phyloP scores from a whole-genome alignment of 1,140 invertebrate species.

The Pseudomyrmex concolor region DNA sequence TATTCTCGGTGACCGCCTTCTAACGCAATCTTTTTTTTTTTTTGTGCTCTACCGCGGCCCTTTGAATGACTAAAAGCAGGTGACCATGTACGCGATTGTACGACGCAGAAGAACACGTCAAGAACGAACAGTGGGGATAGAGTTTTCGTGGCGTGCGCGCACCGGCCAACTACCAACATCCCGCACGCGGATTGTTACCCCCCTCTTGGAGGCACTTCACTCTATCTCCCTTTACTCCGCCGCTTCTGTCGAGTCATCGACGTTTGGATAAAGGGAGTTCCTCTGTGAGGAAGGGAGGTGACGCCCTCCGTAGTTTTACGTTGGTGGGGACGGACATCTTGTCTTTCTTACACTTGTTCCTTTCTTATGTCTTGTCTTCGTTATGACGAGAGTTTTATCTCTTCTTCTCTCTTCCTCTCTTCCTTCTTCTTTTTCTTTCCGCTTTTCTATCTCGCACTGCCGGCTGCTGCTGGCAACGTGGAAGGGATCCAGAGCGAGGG shows the following conservation, averaged over 20 bases:
- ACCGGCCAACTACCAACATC: constrained; percentile 30
- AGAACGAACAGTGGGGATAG: constrained; percentile 22
- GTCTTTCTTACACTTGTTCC: constrained; percentile 24
- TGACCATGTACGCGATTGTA: constrained; percentile 1
- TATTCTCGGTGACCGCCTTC: background rate
- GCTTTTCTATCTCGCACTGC: constrained; percentile 55
- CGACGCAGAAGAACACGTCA: constrained; percentile 16
- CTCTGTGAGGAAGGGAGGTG: constrained; percentile 46
- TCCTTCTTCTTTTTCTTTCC: constrained; percentile 29
- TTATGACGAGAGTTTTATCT: constrained; percentile 17
- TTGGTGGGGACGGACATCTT: constrained; percentile 32
- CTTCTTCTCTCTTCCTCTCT: constrained; percentile 15
- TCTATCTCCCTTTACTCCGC: background rate
- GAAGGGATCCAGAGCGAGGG: constrained; percentile 73
- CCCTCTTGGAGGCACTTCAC: constrained; percentile 28
- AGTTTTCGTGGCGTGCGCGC: constrained; percentile 30
- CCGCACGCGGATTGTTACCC: constrained; percentile 25
- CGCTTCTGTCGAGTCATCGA: constrained; percentile 36
- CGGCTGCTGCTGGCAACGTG: constrained; percentile 61
- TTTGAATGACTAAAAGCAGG: constrained; percentile 30
- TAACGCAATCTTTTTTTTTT: constrained; percentile 9
- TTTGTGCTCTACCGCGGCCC: background rate
- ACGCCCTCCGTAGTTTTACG: constrained; percentile 37
- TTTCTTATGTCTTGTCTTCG: background rate
- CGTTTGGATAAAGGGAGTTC: constrained; percentile 55